These are phyloP conservation scores for Drosophila navojoa DNA, from an alignment of 1,140 invertebrate species.

Conservation along the genomic window DNA sequence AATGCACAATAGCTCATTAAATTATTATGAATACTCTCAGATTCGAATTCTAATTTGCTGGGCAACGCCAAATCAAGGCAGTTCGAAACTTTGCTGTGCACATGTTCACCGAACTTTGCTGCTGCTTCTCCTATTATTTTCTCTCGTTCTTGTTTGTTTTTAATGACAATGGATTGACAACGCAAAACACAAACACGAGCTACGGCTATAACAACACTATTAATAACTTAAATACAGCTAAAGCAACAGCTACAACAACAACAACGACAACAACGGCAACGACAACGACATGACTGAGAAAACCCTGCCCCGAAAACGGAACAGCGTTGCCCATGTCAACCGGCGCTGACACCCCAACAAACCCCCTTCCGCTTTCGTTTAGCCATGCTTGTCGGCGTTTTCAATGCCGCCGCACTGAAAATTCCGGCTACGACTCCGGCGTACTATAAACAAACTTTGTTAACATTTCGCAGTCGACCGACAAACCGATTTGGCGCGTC, in stretches of 20 bases:
- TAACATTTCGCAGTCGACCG: conserved; percentile 64
- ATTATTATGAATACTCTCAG: conserved; percentile 41
- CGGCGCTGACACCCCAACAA: conserved; percentile 72
- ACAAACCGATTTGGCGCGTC: conserved; percentile 57
- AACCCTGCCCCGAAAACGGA: conserved; percentile 6
- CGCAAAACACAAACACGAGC: conserved; percentile 47
- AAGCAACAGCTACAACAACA: conserved; percentile 25
- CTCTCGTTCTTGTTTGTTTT: conserved; percentile 58
- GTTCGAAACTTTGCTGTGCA: conserved; percentile 39
- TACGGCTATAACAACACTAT: conserved; percentile 67
- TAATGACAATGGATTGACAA: conserved; percentile 78
- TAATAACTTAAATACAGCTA: conserved; percentile 68
- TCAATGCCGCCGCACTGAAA: conserved; percentile 67
- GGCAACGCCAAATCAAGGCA: conserved; percentile 42
- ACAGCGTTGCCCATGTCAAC: conserved; percentile 78
- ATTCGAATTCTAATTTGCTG: conserved; percentile 21
- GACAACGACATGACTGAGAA: neutral
- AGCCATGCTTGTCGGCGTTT: conserved; percentile 47
- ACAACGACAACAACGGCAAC: neutral
- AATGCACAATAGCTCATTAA: conserved; percentile 25
- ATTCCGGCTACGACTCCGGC: conserved; percentile 62
- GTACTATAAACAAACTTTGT: conserved; percentile 74
- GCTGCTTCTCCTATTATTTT: conserved; percentile 10
- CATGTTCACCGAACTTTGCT: conserved; percentile 32
- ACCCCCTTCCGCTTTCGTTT: conserved; percentile 36